Conservation (phyloP, 1,140 invertebrate genomes). For the Antheraea mylitta region DNA sequence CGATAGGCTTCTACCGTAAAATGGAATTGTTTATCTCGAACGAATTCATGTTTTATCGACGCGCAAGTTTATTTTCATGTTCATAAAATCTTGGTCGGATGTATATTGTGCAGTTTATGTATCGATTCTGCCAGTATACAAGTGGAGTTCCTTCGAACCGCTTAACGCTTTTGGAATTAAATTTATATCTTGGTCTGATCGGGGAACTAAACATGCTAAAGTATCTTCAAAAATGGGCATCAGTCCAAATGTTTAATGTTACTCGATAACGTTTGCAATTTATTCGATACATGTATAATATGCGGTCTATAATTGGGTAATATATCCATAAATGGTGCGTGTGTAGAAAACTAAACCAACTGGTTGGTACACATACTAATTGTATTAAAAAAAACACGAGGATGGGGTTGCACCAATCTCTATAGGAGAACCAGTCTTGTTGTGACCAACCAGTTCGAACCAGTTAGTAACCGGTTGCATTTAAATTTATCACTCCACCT, state of each 20-base stretch:
- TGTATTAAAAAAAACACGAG: conserved; percentile 29
- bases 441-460: conserved; percentile 26
- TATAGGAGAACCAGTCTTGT: background rate
- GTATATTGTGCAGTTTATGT: background rate
- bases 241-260: conserved; percentile 8
- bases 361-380: conserved; percentile 18
- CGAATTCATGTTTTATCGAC: conserved; percentile 11
- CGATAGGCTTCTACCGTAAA: conserved; percentile 24
- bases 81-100: background rate
- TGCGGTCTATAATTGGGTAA: conserved; percentile 7
- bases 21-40: conserved; percentile 27
- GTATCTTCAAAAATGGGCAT: conserved; percentile 12
- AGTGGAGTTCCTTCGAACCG: background rate
- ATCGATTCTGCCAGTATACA: background rate
- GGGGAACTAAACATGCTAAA: background rate
- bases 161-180: background rate
- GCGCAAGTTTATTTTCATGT: conserved; percentile 7
- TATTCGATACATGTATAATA: background rate
- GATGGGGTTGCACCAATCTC: conserved; percentile 47
- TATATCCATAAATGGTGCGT: background rate
- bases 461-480: conserved; percentile 37
- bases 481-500: conserved; percentile 38
- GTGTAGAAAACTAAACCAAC: conserved; percentile 17
- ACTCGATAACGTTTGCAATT: background rate
- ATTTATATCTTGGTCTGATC: conserved; percentile 3